A percentile compares a stretch with the other conserved stretches of the same genome.
Evolutionary conservation across 2,797 vertebrate species (phyloP).

Genomic region (Capromys pilorides): DNA sequence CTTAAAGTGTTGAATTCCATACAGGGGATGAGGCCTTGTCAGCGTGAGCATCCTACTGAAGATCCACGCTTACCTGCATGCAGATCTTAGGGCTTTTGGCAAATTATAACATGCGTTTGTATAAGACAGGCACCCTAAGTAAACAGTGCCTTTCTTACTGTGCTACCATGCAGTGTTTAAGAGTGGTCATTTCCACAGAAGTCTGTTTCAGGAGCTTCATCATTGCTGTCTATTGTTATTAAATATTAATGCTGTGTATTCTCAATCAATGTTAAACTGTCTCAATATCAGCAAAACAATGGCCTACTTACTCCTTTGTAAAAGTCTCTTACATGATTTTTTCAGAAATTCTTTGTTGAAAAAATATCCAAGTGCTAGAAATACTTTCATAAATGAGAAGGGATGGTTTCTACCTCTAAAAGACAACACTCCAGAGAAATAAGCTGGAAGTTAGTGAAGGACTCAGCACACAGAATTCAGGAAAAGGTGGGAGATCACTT

Average conservation of each 20-base stretch:
- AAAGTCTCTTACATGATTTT: background rate
- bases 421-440: background rate
- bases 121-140: background rate
- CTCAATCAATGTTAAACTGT: background rate
- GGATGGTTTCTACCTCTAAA: background rate
- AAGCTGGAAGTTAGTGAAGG: background rate
- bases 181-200: background rate
- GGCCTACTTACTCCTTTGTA: background rate
- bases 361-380: background rate
- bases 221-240: background rate
- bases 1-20: rapidly evolving
- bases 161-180: background rate
- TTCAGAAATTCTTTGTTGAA: background rate
- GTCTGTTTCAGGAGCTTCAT: background rate
- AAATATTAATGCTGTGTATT: background rate
- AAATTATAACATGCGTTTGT: background rate
- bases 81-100: background rate
- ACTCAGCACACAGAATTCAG: background rate
- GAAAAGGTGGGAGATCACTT: background rate
- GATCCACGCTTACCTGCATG: background rate
- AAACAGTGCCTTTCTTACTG: background rate
- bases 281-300: background rate
- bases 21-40: background rate
- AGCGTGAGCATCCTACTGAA: background rate
- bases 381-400: background rate